Percentiles rank a stretch among this genome's conserved stretches.
phyloP scores from a whole-genome alignment of 2,797 vertebrate genomes.

The Setipinna tenuifilis region DNA sequence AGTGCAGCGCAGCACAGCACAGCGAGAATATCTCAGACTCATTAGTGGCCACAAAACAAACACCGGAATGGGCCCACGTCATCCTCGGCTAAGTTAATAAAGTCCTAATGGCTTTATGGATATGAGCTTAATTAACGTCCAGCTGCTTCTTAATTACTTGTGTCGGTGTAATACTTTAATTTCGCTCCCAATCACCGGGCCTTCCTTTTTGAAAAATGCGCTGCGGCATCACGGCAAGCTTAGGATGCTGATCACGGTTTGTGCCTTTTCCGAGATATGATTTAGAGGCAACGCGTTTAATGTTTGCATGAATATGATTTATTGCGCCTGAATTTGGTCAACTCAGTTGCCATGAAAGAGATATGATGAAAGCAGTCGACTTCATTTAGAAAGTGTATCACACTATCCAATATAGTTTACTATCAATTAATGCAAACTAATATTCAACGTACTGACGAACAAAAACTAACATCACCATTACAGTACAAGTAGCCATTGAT shows the following conservation, averaged over 20 bases:
- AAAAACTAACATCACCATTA: no score
- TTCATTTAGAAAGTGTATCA: background rate
- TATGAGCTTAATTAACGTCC: conserved; percentile 58
- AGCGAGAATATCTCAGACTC: conserved; percentile 59
- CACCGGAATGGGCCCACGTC: conserved; percentile 47
- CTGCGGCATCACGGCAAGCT: background rate
- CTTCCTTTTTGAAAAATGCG: background rate
- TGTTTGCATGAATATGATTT: background rate
- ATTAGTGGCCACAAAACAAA: conserved; percentile 74
- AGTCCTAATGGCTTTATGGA: conserved; percentile 53
- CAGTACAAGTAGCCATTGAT: no score
- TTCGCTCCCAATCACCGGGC: conserved; percentile 33
- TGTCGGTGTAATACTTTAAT: conserved; percentile 46
- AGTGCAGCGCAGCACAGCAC: background rate
- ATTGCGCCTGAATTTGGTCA: background rate
- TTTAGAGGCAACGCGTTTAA: conserved; percentile 4
- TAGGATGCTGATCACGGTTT: conserved; percentile 31
- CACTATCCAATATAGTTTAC: background rate
- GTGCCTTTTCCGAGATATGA: conserved; percentile 36
- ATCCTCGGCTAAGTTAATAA: conserved; percentile 62
- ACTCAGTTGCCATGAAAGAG: background rate
- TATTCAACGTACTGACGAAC: no score
- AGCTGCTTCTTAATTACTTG: conserved; percentile 54
- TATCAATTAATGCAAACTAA: background rate
- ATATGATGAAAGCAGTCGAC: background rate